A percentile compares a stretch with the other conserved stretches of the same genome.
phyloP scores from a whole-genome alignment of 2,888 invertebrate species.

The Nudaria mundana region DNA sequence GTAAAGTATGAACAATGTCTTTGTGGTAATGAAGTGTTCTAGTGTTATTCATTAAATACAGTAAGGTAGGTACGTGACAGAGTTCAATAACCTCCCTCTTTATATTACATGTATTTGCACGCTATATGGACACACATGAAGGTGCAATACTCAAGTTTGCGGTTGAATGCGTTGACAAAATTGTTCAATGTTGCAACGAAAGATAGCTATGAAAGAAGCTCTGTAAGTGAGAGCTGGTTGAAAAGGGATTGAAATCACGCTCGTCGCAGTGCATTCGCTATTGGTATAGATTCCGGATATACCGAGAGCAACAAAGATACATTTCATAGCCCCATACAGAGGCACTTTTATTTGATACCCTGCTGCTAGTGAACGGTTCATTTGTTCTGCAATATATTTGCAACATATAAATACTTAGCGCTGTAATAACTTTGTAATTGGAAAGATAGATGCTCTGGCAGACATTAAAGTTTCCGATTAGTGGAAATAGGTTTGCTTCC shows the following conservation, averaged over 20 bases:
- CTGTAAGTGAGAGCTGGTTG: slow-evolving; percentile 42
- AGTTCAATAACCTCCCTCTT: background rate
- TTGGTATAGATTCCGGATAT: slow-evolving; percentile 56
- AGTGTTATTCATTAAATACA: background rate
- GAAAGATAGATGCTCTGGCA: too few species aligned
- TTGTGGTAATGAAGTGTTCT: too few species aligned
- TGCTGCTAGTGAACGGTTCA: slow-evolving; percentile 16
- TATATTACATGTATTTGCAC: background rate
- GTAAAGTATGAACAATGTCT: too few species aligned
- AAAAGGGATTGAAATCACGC: slow-evolving; percentile 56
- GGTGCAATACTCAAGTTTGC: slow-evolving; percentile 42
- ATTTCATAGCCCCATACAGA: slow-evolving; percentile 29
- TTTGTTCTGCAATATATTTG: slow-evolving; percentile 9
- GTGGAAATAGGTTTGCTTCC: too few species aligned
- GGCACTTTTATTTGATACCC: slow-evolving; percentile 31
- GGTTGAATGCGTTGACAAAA: slow-evolving; percentile 57
- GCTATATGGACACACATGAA: slow-evolving; percentile 5
- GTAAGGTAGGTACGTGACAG: background rate
- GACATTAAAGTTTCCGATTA: too few species aligned
- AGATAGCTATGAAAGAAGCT: slow-evolving; percentile 52
- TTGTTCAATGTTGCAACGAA: slow-evolving; percentile 44
- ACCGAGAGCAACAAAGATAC: slow-evolving; percentile 34
- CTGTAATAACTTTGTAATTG: too few species aligned
- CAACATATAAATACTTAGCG: background rate
- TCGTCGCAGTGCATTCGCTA: slow-evolving; percentile 55